Conservation (phyloP, 2,888 invertebrate species). For the Spodoptera littoralis region DNA sequence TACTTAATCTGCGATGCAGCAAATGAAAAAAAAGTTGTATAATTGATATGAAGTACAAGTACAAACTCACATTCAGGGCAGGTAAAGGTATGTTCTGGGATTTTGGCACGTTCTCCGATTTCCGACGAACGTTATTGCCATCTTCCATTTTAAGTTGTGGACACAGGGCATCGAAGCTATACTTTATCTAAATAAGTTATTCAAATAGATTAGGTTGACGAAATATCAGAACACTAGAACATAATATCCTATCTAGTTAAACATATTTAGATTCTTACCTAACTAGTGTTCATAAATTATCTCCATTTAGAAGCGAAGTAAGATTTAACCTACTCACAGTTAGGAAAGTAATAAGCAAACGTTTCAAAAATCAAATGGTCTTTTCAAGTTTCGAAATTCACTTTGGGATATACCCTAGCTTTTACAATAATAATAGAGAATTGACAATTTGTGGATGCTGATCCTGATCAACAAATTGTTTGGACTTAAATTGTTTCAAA, state of each 20-base stretch:
- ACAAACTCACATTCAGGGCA: slow-evolving; percentile 92
- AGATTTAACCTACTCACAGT: no score
- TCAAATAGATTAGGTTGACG: slow-evolving; percentile 29
- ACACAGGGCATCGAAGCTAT: slow-evolving; percentile 92
- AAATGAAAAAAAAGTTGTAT: slow-evolving; percentile 60
- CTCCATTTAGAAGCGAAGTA: no score
- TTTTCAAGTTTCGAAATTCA: no score
- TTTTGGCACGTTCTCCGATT: slow-evolving; percentile 85
- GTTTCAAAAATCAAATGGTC: no score
- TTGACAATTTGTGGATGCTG: no score
- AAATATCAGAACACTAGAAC: background rate
- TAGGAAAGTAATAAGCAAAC: no score
- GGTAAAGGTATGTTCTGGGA: slow-evolving; percentile 92
- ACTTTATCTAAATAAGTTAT: slow-evolving; percentile 90
- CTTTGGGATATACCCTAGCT: no score
- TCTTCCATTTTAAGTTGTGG: slow-evolving; percentile 90
- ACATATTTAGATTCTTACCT: slow-evolving; percentile 12
- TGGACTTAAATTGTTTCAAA: no score
- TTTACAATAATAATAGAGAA: no score
- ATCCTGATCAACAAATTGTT: no score
- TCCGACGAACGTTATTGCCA: slow-evolving; percentile 81
- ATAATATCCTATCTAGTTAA: background rate
- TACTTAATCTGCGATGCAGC: slow-evolving; percentile 90
- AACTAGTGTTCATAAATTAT: no score
- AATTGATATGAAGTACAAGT: slow-evolving; percentile 34